phyloP scores from a whole-genome alignment of 2,888 invertebrate genomes.

The Monochamus alternatus region DNA sequence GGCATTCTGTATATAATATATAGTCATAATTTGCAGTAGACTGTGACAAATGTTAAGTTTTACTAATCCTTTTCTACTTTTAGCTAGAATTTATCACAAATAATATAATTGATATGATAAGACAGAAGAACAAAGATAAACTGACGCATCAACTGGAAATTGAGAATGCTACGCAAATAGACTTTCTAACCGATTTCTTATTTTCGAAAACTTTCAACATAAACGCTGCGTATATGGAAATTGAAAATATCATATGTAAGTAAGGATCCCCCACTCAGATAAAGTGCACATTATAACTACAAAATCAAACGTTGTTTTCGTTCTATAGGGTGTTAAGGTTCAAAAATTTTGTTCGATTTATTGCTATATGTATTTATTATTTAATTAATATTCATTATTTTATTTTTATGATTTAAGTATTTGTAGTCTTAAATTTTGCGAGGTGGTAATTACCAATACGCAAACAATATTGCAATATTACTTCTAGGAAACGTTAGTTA shows the following conservation, averaged over 20 bases:
- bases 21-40: background rate
- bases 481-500: too few species aligned
- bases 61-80: constrained; percentile 18
- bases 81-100: constrained; percentile 35
- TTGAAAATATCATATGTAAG: constrained; percentile 1
- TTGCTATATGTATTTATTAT: too few species aligned
- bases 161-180: background rate
- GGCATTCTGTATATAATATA: too few species aligned
- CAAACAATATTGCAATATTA: too few species aligned
- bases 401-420: too few species aligned
- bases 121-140: constrained; percentile 33
- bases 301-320: too few species aligned
- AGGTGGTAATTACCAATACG: too few species aligned
- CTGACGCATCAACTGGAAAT: constrained; percentile 14
- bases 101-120: constrained; percentile 37
- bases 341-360: too few species aligned
- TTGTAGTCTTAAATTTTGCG: too few species aligned
- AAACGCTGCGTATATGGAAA: constrained; percentile 3
- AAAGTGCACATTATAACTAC: too few species aligned
- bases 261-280: background rate
- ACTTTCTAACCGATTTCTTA: background rate
- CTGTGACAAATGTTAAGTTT: background rate
- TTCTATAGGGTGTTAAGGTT: too few species aligned
- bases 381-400: too few species aligned
- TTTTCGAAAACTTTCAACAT: constrained; percentile 10